phyloP scores from a whole-genome alignment of 1,140 invertebrate species.

The Papilio machaon region DNA sequence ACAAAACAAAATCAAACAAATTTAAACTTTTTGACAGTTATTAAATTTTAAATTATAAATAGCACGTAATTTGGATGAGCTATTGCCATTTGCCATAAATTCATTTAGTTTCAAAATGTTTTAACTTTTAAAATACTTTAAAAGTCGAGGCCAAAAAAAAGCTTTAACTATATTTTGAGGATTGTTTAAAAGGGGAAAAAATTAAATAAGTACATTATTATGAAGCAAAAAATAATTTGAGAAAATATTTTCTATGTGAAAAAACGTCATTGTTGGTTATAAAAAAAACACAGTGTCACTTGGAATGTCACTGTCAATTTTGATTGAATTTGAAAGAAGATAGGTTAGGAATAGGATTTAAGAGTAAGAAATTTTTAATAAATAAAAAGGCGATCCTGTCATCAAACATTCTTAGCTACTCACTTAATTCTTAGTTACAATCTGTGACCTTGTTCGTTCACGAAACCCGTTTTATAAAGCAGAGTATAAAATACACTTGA shows the following conservation, averaged over 20 bases:
- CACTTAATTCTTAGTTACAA: no score
- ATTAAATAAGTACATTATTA: not conserved
- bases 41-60: not conserved
- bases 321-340: not conserved
- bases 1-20: not conserved
- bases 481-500: no score
- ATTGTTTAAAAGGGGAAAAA: not conserved
- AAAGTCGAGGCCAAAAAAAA: not conserved
- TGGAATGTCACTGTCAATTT: not conserved
- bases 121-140: no score
- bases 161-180: not conserved
- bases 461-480: no score
- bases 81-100: no score
- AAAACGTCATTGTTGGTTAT: not conserved
- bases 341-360: not conserved
- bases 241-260: not conserved
- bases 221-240: not conserved
- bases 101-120: no score
- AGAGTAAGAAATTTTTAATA: not conserved
- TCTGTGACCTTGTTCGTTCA: no score
- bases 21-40: constrained; percentile 20
- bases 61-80: not conserved
- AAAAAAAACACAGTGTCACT: not conserved
- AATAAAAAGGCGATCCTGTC: no score
- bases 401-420: no score